Evolutionary conservation across 2,113 vertebrate genomes (phyloP), one percentile per base, ranked within the genome.

Genomic region (Tragelaphus strepsiceros): DNA sequence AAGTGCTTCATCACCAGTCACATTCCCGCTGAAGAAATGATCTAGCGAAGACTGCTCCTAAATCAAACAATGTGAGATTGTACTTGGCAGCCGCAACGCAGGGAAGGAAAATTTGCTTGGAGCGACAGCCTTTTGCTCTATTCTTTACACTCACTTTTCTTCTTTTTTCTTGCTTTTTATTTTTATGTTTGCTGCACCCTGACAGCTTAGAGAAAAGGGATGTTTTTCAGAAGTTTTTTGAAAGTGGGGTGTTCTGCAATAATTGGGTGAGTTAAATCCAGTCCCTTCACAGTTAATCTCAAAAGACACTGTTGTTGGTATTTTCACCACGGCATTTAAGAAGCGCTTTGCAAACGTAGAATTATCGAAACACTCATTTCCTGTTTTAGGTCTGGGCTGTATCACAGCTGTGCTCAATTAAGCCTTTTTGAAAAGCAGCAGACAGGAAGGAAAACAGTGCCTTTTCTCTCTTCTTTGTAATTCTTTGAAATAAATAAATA

Each of bases 331-430:
- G 80, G 96, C 28, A 26, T 96, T 98, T 98, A 98, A 98, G 98
- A 98, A 97, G 93, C 98, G 91, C 97, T 98, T 98, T 99, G 98
- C 97, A 99, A 98, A 97, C 94, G 88, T 43, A 96, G 98, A 98
- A 98, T 98, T 98, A 98, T 98, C 22, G 94, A 98, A 98, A 98
- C 84, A 96, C 90, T 98, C 97, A 96, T 98, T 99, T 99, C 98
- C 98, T 98, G 96, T 96, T 98, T 93, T 98, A 98, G 97, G 39
- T 96, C 96, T 97, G 91, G 0, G 0, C 98, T 81, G 85, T 95
- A 97, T 98, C 98, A 98, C 98, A 99, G 98, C 98, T 99, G 98
- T 98, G 96, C 74, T 99, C 97, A 98, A 98, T 98, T 98, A 99
- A 89, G 67, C 53, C 56, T 90, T 97, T 98, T 98, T 98, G 96